These are phyloP conservation scores for Lithobates pipiens DNA, from an alignment of 2,797 vertebrate genomes.

Conservation along the genomic window DNA sequence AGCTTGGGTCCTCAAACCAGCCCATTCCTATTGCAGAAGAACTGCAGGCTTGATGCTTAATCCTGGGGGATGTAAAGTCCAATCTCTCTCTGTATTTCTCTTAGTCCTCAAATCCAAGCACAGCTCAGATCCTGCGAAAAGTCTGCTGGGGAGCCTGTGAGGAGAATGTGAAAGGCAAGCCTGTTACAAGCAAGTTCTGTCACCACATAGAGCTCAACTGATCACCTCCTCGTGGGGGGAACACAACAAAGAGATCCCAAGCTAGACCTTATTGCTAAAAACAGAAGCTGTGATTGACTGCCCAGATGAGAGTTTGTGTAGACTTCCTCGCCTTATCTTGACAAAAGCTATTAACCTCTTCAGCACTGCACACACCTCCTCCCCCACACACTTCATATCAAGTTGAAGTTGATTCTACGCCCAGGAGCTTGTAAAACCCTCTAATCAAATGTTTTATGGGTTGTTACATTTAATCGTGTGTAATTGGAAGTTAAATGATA, in stretches of 20 bases:
- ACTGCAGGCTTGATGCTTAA: conserved; percentile 22
- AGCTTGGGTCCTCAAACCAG: conserved; percentile 66
- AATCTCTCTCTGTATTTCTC: conserved; percentile 5
- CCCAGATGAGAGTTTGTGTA: conserved; percentile 65
- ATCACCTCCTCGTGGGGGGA: conserved; percentile 75
- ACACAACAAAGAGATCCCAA: conserved; percentile 73
- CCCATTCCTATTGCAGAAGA: conserved; percentile 62
- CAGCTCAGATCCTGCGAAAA: conserved; percentile 58
- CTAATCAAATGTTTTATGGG: not conserved
- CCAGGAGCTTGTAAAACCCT: not conserved
- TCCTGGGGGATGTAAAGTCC: conserved; percentile 9
- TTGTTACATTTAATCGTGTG: not conserved
- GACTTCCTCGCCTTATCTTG: conserved; percentile 64
- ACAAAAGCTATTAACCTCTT: conserved; percentile 58
- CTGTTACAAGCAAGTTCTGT: conserved; percentile 82
- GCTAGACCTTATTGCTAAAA: conserved; percentile 68
- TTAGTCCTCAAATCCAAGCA: conserved; percentile 46
- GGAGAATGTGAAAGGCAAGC: conserved; percentile 70
- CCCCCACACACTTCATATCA: conserved; percentile 15
- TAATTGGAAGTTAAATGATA: not conserved
- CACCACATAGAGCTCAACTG: conserved; percentile 75
- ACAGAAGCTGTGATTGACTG: conserved; percentile 65
- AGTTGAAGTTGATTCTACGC: conserved; percentile 30
- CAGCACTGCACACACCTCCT: conserved; percentile 30
- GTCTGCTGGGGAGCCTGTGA: conserved; percentile 66